phyloP scores from a whole-genome alignment of 2,888 invertebrate species.

The Coleophora deauratella region DNA sequence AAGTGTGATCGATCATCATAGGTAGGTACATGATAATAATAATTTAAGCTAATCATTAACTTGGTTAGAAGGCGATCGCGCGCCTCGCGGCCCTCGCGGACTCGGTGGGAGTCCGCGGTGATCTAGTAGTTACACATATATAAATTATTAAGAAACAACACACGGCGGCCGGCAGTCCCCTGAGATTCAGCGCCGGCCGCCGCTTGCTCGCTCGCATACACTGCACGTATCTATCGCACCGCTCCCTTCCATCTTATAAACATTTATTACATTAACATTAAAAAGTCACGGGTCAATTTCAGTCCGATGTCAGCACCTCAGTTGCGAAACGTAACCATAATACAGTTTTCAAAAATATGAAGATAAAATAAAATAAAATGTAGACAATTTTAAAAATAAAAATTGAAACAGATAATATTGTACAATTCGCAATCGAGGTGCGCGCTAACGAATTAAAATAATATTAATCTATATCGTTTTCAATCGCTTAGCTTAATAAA shows the following conservation, averaged over 20 bases:
- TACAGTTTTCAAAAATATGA: background rate
- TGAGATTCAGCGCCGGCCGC: slow-evolving; percentile 59
- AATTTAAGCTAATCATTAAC: slow-evolving; percentile 42
- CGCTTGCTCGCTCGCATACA: slow-evolving; percentile 31
- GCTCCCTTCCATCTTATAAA: slow-evolving; percentile 33
- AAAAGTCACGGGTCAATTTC: slow-evolving; percentile 53
- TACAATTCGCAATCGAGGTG: slow-evolving; percentile 7
- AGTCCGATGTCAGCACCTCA: slow-evolving; percentile 33
- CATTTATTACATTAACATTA: slow-evolving; percentile 25
- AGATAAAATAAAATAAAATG: background rate
- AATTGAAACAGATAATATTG: background rate
- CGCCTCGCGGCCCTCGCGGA: too few relatives aligned
- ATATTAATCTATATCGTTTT: slow-evolving; percentile 25
- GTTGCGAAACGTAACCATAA: slow-evolving; percentile 4
- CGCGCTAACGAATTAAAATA: slow-evolving; percentile 7
- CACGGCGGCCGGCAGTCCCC: slow-evolving; percentile 30
- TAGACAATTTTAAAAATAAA: background rate
- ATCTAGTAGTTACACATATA: slow-evolving; percentile 1
- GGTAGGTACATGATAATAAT: slow-evolving; percentile 11
- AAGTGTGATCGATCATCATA: slow-evolving; percentile 29
- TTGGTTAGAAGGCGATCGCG: slow-evolving; percentile 17
- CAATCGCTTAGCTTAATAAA: slow-evolving; percentile 30
- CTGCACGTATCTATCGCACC: slow-evolving; percentile 26
- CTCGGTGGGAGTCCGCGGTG: too few relatives aligned
- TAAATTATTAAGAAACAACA: slow-evolving; percentile 17